Base-by-base conservation (phyloP, 1,140 invertebrate genomes). In the Halotydeus destructor region DNA sequence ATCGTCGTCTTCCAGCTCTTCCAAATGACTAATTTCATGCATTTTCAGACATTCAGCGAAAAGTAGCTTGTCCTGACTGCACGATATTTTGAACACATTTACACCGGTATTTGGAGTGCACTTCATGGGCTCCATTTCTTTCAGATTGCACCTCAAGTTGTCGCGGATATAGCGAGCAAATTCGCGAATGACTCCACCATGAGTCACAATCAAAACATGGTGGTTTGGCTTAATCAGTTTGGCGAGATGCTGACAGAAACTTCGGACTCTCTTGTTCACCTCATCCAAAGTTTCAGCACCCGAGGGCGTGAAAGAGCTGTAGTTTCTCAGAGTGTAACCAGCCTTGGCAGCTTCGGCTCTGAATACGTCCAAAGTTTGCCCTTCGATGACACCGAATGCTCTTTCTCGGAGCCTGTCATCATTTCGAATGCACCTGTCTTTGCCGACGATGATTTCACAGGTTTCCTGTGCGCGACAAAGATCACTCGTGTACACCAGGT, bases 111-210 rank as follows among this genome's bases (percentile, higher is more conserved):
- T 47, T 2, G 46, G 46, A 1, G 46, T 46, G 14, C 44, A 31
- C 3, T 32, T 23, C 4, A 27, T 11, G n/a, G 19, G 12, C 16
- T 44, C 21, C 12, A 9, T 9, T 34, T 18, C 12, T 5, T 4
- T 33, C 12, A 35, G 23, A 38, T 38, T n/a, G 16, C 24, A 44
- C 5, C 24, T 33, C 16, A 38, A 24, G 4, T 44, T 12, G 24
- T 44, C 22, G 9, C 22, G 11, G 32, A 48, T 40, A 24, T 18
- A 45, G 23, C 24, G 24, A 5, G 45, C 41, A 9, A 46, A 38
- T 23, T 48, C 35, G 5, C 46, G 43, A 22, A 48, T 40, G 14
- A 45, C 44, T 2, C 46, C 46, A 19, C 46, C 46, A 30, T 48
- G 46, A 32, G 37, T 22, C 12, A 48, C 46, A 12, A 48, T 40